Conservation (phyloP, 2,888 invertebrate species). For the Sarcophaga carnaria region DNA sequence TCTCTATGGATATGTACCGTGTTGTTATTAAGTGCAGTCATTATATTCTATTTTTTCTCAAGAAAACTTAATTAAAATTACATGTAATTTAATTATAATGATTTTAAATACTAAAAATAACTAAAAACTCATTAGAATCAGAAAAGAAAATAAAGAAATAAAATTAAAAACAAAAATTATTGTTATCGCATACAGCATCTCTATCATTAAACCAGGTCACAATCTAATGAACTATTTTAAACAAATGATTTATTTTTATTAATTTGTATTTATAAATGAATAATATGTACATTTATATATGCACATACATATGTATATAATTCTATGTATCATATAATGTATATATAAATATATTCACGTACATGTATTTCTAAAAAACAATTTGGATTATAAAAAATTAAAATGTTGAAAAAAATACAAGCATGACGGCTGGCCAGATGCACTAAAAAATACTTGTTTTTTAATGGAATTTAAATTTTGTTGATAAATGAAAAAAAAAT, state of each 20-base stretch:
- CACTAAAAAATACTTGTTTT: too few species aligned
- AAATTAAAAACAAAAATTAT: background rate
- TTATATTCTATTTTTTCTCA: too few species aligned
- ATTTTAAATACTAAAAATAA: constrained; percentile 41
- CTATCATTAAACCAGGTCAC: background rate
- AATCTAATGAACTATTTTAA: background rate
- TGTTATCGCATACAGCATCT: background rate
- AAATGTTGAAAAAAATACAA: too few species aligned
- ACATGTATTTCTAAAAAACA: background rate
- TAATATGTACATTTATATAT: too few species aligned
- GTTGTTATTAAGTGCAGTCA: too few species aligned
- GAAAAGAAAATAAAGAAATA: background rate
- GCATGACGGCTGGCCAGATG: too few species aligned
- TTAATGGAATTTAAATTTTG: too few species aligned
- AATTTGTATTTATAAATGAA: constrained; percentile 17
- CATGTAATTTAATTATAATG: constrained; percentile 40
- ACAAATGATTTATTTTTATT: constrained; percentile 16
- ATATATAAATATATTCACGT: background rate
- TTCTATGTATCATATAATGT: background rate
- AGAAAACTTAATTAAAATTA: constrained; percentile 30
- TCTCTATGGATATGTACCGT: too few species aligned
- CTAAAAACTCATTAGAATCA: constrained; percentile 30
- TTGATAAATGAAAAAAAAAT: too few species aligned
- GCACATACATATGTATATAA: too few species aligned
- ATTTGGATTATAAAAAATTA: too few species aligned